These are phyloP conservation scores for Gastracanthus pulcherrimus DNA, from an alignment of 2,888 invertebrate genomes.

Conservation along the genomic window DNA sequence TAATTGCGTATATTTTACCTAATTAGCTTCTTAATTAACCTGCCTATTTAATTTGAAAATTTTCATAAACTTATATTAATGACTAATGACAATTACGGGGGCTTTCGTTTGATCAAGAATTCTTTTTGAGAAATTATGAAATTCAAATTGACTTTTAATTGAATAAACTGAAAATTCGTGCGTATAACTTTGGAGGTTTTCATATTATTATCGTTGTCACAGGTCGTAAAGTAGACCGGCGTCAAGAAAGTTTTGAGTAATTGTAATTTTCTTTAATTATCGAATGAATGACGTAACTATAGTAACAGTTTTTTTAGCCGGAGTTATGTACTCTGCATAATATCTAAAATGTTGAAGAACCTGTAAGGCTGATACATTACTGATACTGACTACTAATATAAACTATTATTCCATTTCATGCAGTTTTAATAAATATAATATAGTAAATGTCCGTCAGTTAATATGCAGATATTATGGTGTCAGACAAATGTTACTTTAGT, in stretches of 20 bases:
- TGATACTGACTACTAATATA: no score
- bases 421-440: no score
- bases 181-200: background rate
- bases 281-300: background rate
- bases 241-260: background rate
- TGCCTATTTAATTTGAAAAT: slow-evolving; percentile 59
- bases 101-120: background rate
- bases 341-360: no score
- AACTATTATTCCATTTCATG: no score
- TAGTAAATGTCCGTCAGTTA: background rate
- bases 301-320: background rate
- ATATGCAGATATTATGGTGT: background rate
- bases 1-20: slow-evolving; percentile 32
- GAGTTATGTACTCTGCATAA: no score
- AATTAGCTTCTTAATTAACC: slow-evolving; percentile 35
- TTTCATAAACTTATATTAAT: slow-evolving; percentile 62
- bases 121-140: slow-evolving; percentile 63
- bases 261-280: background rate
- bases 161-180: slow-evolving; percentile 17
- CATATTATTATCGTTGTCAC: no score
- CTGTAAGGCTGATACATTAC: no score
- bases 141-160: slow-evolving; percentile 46
- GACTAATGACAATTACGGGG: background rate
- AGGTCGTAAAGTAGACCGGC: background rate
- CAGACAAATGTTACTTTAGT: background rate